Evolutionary conservation across 2,888 invertebrate species (phyloP), one percentile per base, ranked within the genome.

Genomic region (Leptinotarsa peninsularis): DNA sequence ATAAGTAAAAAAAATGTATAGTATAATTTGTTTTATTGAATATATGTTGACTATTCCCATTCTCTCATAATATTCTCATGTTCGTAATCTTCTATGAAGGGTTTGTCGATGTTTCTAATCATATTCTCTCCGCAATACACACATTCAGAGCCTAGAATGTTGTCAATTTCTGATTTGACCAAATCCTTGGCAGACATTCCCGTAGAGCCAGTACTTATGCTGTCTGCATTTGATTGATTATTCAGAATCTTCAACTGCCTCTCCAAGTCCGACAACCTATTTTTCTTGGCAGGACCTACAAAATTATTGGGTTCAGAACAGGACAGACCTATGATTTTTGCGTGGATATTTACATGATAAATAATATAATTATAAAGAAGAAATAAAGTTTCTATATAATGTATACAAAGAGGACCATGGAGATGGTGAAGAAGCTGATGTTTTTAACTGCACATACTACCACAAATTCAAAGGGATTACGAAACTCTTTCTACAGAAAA

Each of bases 41-140:
- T 33, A 33, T 56, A 58, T 70, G 2, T 52, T n/a, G 43, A 18
- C 73, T 89, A 96, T 86, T 94, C 93, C 97, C 97, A 97, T 85
- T 96, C 96, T 85, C 93, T 94, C 90, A 94, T 92, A 15, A 96
- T 93, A 78, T 91, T 89, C 75, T 96, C 95, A 91, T 95, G 96
- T 79, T 95, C 94, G 73, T 93, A 93, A 76, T 94, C 94, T 17
- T 93, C 91, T 63, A 97, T 94, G 86, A 98, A 98, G 1, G 97
- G 96, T 83, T 94, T 93, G 87, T 97, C 97, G 74, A 98, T 95
- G 63, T 95, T 93, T 80, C 94, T 93, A 84, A 98, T 97, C 94
- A 98, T 96, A 83, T 93, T 91, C 81, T 97, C 95, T 4, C 98
- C 98, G 86, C 98, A 98, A 89, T 94, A 97, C 5, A 97, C 90